A percentile compares a stretch with the other conserved stretches of the same genome.
Conservation (phyloP, 2,113 vertebrate species). For the Lasiurus borealis region DNA sequence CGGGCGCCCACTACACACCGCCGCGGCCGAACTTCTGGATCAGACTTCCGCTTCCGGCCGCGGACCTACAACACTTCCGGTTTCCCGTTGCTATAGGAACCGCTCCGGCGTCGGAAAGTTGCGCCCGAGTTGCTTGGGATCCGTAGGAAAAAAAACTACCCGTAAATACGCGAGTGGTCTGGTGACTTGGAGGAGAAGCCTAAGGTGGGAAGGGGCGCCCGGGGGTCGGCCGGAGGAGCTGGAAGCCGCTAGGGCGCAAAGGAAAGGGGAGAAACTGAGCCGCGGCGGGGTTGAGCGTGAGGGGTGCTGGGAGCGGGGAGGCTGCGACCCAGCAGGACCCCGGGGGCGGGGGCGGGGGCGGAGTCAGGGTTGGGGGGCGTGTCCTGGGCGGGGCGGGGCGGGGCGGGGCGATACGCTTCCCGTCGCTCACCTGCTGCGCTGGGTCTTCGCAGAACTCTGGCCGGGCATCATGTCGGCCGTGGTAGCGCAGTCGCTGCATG, state of each 20-base stretch:
- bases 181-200: background rate
- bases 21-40: fast-evolving
- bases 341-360: background rate
- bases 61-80: constrained; percentile 54
- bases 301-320: fast-evolving
- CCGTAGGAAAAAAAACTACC: background rate
- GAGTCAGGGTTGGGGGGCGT: too few relatives aligned
- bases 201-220: constrained; percentile 2
- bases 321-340: too few relatives aligned
- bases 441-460: background rate
- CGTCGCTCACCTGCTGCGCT: fast-evolving
- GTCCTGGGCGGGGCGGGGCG: background rate
- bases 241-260: background rate
- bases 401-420: fast-evolving
- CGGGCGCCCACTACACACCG: fast-evolving
- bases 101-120: background rate
- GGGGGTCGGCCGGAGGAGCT: background rate
- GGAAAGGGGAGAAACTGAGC: background rate
- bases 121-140: fast-evolving
- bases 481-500: constrained; percentile 87
- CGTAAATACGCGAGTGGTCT: background rate
- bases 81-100: constrained; percentile 77
- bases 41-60: constrained; percentile 75
- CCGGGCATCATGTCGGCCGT: constrained; percentile 82
- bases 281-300: fast-evolving